A percentile compares a stretch with the other conserved stretches of the same genome.
phyloP scores from a whole-genome alignment of 2,113 vertebrate genomes.

The Grammomys surdaster region DNA sequence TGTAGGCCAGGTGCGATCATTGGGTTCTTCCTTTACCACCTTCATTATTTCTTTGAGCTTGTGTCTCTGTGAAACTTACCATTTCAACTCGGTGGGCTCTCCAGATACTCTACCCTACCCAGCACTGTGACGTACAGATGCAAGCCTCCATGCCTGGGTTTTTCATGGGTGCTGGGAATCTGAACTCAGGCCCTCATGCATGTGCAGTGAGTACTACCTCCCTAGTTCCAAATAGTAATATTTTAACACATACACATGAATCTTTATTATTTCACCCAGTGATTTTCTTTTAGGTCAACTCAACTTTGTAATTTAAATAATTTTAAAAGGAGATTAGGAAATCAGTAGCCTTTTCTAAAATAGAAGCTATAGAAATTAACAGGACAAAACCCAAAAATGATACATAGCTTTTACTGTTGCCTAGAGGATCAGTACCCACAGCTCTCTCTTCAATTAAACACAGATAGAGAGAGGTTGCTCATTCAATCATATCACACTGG shows the following conservation, averaged over 20 bases:
- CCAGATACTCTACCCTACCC: not conserved
- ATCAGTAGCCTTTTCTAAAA: not conserved
- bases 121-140: not conserved
- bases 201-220: no score
- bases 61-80: not conserved
- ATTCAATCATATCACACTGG: not conserved
- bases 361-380: conserved; percentile 1
- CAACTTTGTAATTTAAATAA: not conserved
- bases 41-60: not conserved
- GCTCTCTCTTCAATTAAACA: not conserved
- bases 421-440: not conserved
- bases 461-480: not conserved
- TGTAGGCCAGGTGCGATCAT: no score
- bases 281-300: conserved; percentile 14
- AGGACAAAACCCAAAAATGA: not conserved
- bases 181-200: not conserved
- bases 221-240: not conserved
- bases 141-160: no score
- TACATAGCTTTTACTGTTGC: not conserved
- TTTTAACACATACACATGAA: not conserved
- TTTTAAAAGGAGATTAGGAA: conserved; percentile 42
- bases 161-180: not conserved
- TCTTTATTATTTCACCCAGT: not conserved
- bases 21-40: not conserved
- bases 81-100: not conserved